Percentiles rank a stretch among this genome's conserved stretches.
These are phyloP conservation scores for Platycheirus rosarum DNA, from an alignment of 2,888 invertebrate genomes.

Conservation along the genomic window DNA sequence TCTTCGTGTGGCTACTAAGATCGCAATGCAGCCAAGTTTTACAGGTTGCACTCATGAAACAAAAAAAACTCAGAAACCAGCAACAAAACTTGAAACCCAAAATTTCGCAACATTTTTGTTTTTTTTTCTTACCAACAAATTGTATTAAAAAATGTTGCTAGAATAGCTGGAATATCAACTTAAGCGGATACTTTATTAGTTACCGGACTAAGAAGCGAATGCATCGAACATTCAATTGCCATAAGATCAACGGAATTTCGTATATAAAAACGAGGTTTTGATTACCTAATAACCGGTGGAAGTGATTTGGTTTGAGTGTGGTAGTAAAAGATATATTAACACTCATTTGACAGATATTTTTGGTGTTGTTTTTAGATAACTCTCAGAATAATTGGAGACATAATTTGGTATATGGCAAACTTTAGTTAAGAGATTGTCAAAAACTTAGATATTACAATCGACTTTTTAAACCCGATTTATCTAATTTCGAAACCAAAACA, in stretches of 20 bases:
- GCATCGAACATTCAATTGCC: constrained; percentile 41
- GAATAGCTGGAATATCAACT: constrained; percentile 67
- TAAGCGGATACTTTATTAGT: constrained; percentile 45
- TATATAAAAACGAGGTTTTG: not conserved
- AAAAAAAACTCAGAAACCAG: constrained; percentile 18
- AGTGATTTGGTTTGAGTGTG: constrained; percentile 24
- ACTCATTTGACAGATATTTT: too few species aligned
- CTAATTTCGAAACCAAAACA: too few species aligned
- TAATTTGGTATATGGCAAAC: too few species aligned
- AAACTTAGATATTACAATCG: too few species aligned
- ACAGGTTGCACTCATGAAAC: constrained; percentile 24
- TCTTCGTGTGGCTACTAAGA: constrained; percentile 59
- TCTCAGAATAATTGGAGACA: too few species aligned
- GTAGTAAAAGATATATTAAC: not conserved
- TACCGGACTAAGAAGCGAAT: constrained; percentile 39
- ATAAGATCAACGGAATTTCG: constrained; percentile 37
- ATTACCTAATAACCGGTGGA: constrained; percentile 46
- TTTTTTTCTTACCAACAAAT: constrained; percentile 53
- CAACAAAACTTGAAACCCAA: constrained; percentile 63
- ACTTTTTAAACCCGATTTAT: too few species aligned
- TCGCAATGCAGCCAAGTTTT: constrained; percentile 36
- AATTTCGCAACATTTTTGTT: constrained; percentile 61
- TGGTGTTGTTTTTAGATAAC: too few species aligned
- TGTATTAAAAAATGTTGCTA: constrained; percentile 62
- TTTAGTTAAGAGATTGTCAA: too few species aligned